Evolutionary conservation across 2,113 vertebrate species (phyloP), one percentile per base, ranked within the genome.

Genomic region (Sula dactylatra): DNA sequence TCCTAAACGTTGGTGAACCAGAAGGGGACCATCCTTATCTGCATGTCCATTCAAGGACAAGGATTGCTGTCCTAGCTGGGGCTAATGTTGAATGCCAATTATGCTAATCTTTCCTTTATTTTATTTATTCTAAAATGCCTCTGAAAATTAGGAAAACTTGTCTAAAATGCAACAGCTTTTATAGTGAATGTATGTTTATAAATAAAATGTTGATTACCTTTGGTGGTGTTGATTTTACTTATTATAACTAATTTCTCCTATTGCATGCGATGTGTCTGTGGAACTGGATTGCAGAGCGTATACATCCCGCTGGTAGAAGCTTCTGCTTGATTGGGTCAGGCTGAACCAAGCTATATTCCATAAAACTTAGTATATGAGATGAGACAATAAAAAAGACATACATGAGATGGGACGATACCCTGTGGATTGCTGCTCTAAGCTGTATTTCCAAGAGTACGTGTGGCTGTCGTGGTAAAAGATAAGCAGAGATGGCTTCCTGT

Each of bases 101-200:
- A 97, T 73, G 97, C 98, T 98, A 98, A 97, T 90, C 97, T 98
- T 97, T 66, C 98, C 97, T 97, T 98, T 97, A 97, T 98, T 98
- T 98, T 99, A 99, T 99, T 99, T 99, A 99, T 99, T 99, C 98
- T 98, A 98, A 99, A 99, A 99, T 98, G 99, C 98, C 98, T 98
- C 98, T 98, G 98, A 98, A 97, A 98, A 98, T 97, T 98, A 98
- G 98, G 98, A 98, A 97, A 98, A 98, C 98, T 98, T 98, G 98
- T 98, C 98, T 98, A 97, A 98, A 99, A 98, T 98, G 98, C 99
- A 98, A 98, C 97, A 97, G 98, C 99, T 99, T 99, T 99, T 99
- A 98, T 99, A 99, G 98, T 98, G 98, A 98, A 99, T 99, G 98
- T 99, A 99, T 99, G 99, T 99, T 99, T 99, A 99, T 99, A 99